Percentiles rank a stretch among this genome's conserved stretches.
phyloP scores from a whole-genome alignment of 2,888 invertebrate species.

The Peribatodes rhomboidaria region DNA sequence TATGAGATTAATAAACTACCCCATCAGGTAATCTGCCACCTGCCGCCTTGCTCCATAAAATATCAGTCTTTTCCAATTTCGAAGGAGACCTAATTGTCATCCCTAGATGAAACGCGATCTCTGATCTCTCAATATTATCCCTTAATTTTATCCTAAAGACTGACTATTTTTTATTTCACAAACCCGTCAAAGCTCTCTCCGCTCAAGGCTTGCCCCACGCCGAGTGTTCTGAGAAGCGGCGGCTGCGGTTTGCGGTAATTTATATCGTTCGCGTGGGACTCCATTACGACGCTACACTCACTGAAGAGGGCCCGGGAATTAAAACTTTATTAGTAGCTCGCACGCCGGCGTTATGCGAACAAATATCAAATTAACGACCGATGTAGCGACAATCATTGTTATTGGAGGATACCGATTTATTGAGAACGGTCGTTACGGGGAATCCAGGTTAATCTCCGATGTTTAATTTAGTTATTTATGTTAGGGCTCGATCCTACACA shows the following conservation, averaged over 20 bases:
- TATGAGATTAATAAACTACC: too few relatives aligned
- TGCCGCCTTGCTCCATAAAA: too few relatives aligned
- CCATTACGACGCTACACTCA: conserved; percentile 13
- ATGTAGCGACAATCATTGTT: conserved; percentile 29
- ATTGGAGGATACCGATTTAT: conserved; percentile 14
- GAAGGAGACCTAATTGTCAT: too few relatives aligned
- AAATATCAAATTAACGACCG: conserved; percentile 33
- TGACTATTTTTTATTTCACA: too few relatives aligned
- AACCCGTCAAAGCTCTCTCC: neutral
- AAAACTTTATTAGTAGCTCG: conserved; percentile 29
- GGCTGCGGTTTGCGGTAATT: conserved; percentile 51
- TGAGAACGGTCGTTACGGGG: conserved; percentile 6
- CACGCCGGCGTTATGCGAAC: conserved; percentile 16
- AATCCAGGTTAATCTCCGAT: neutral
- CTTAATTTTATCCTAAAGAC: too few relatives aligned
- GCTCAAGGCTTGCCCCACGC: conserved; percentile 29
- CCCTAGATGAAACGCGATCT: too few relatives aligned
- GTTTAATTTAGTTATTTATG: conserved; percentile 3
- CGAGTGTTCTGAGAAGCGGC: conserved; percentile 57
- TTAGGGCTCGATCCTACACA: neutral
- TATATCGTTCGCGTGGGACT: conserved; percentile 47
- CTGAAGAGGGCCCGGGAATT: conserved; percentile 19
- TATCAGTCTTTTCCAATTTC: too few relatives aligned
- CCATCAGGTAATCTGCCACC: too few relatives aligned
- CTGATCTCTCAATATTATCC: too few relatives aligned